Base-by-base conservation (phyloP, 2,888 invertebrate genomes). In the Amblyjoppa proteus region DNA sequence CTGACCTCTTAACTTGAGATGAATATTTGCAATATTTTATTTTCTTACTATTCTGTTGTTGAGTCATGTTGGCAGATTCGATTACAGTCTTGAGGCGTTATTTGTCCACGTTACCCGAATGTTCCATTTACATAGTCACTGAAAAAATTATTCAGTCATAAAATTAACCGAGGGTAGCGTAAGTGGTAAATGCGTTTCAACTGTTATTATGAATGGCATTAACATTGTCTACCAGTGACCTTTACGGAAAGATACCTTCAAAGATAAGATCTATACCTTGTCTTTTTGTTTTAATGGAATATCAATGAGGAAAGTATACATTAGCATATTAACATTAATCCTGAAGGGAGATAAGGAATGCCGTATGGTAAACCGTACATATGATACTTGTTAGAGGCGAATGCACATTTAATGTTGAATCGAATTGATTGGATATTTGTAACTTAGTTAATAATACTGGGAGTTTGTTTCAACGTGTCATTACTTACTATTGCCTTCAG, bases 21-120 rank as follows among this genome's bases (percentile, higher is more conserved):
- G n/a, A 1, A 38, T 71, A 45, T 31, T 41, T 45, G 20, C 9
- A 16, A 79, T 49, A 68, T 38, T 3, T n/a, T 28, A 58, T 64
- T 66, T 76, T 81, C 87, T 88, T 51, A 91, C 91, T 86, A 74
- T 89, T 87, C 61, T 85, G 87, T 53, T 80, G 64, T 34, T 88
- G 88, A 81, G 73, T 88, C 88, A 88, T 91, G 41, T 70, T 34
- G 73, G 49, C 28, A 70, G 49, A 28, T 28, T 64, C 11, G 41
- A 13, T 87, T 66, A 73, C 70, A 74, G 80, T 81, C 58, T 49
- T 73, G 64, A 51, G 53, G 45, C 38, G 41, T 49, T 45, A 11
- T 76, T 41, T 41, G 45, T 78, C 28, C 56, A 25, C 13, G 11
- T 13, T 31, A 58, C 56, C 31, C 13, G 3, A 45, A 45, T 56